Percentiles rank a stretch among this genome's conserved stretches.
phyloP scores from a whole-genome alignment of 2,888 invertebrate species.

The Oxytorus armatus region DNA sequence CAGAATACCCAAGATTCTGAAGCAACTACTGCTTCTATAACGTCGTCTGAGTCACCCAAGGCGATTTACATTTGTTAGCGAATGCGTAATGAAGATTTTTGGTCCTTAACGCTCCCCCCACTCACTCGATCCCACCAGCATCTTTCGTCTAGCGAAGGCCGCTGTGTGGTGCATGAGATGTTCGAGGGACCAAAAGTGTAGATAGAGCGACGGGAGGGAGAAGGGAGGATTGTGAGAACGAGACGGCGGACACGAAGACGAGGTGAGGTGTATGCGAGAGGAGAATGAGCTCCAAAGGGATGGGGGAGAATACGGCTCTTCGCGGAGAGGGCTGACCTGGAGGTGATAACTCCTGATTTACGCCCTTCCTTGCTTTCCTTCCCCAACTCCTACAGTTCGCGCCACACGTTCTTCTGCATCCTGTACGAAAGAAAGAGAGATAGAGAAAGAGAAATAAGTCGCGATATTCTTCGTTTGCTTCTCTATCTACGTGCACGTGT shows the following conservation, averaged over 20 bases:
- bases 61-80: slow-evolving; percentile 80
- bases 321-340: slow-evolving; percentile 75
- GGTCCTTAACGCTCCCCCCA: slow-evolving; percentile 66
- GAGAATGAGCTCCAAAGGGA: slow-evolving; percentile 34
- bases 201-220: slow-evolving; percentile 21
- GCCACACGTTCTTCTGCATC: slow-evolving; percentile 54
- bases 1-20: slow-evolving; percentile 47
- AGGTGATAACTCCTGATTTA: slow-evolving; percentile 81
- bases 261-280: slow-evolving; percentile 44
- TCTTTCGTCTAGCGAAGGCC: slow-evolving; percentile 35
- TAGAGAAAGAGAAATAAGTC: slow-evolving; percentile 30
- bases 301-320: slow-evolving; percentile 70
- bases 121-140: background rate
- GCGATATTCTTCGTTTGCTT: slow-evolving; percentile 45
- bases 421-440: slow-evolving; percentile 20
- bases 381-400: slow-evolving; percentile 41
- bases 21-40: slow-evolving; percentile 41
- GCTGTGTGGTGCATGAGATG: slow-evolving; percentile 40
- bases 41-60: slow-evolving; percentile 65
- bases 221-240: slow-evolving; percentile 55
- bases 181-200: slow-evolving; percentile 54
- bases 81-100: slow-evolving; percentile 79
- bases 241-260: slow-evolving; percentile 36
- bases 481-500: slow-evolving; percentile 26
- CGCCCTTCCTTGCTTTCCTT: slow-evolving; percentile 73